Evolutionary conservation across 2,113 vertebrate genomes (phyloP).

Genomic region (Hippoglossus stenolepis): DNA sequence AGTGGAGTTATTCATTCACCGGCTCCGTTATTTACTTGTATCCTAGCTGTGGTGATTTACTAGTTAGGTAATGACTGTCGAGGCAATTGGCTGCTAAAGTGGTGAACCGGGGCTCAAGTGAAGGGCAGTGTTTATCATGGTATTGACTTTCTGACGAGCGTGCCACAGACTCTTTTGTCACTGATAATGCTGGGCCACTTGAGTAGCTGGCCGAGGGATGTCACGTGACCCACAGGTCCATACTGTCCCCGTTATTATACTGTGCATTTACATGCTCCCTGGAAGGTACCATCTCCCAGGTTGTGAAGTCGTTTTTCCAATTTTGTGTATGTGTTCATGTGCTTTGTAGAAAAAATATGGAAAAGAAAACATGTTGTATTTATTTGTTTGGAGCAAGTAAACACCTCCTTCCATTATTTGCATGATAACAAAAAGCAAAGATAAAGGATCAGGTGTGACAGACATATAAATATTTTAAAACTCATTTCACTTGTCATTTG

Average conservation of each 20-base stretch:
- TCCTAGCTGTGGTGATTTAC: constrained; percentile 83
- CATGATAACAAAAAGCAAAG: too few relatives aligned
- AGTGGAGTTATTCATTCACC: constrained; percentile 50
- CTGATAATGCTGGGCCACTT: constrained; percentile 56
- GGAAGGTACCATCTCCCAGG: too few relatives aligned
- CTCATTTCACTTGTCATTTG: too few relatives aligned
- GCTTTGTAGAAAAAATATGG: too few relatives aligned
- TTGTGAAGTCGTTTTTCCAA: too few relatives aligned
- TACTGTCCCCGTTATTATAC: background rate
- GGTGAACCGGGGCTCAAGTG: constrained; percentile 79
- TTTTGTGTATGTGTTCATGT: too few relatives aligned
- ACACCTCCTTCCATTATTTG: too few relatives aligned
- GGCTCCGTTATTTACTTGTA: constrained; percentile 57
- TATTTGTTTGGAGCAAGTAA: too few relatives aligned
- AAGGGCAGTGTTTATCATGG: constrained; percentile 74
- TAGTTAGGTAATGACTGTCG: constrained; percentile 88
- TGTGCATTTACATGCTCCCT: background rate
- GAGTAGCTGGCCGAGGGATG: constrained; percentile 7
- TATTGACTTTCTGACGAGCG: constrained; percentile 84
- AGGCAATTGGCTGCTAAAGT: constrained; percentile 84
- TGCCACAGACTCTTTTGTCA: constrained; percentile 81
- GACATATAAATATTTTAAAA: too few relatives aligned
- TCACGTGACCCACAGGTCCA: constrained; percentile 9
- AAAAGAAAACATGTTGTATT: too few relatives aligned
- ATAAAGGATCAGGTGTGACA: too few relatives aligned